Conservation (phyloP, 2,113 vertebrate species). For the Smithornis capensis region DNA sequence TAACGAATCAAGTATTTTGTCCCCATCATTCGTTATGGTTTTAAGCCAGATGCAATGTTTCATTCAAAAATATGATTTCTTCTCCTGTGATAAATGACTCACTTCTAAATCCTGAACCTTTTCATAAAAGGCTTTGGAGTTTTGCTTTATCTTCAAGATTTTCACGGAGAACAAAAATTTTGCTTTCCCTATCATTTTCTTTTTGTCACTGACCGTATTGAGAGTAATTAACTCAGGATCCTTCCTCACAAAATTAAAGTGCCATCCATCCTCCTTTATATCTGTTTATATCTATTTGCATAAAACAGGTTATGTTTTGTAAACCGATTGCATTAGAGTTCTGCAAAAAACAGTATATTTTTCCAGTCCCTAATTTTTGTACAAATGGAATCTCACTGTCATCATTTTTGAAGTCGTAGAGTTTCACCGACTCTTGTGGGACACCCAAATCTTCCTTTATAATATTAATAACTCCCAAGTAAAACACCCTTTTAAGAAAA, state of each 20-base stretch:
- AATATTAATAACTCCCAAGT: neutral
- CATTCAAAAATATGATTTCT: neutral
- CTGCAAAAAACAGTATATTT: neutral
- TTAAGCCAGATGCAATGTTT: neutral
- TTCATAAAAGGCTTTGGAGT: neutral
- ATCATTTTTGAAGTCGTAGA: neutral
- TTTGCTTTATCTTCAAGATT: neutral
- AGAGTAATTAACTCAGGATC: neutral
- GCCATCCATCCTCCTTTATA: neutral
- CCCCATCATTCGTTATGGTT: neutral
- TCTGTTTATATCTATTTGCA: neutral
- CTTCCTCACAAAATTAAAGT: neutral
- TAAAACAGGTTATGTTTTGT: neutral
- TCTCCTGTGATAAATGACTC: neutral
- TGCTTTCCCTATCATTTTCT: neutral
- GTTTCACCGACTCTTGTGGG: neutral
- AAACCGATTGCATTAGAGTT: neutral
- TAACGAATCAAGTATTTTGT: conserved; percentile 11
- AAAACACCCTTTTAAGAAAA: neutral
- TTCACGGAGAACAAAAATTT: neutral
- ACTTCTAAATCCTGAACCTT: neutral
- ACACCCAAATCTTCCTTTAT: neutral
- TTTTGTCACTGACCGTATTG: neutral
- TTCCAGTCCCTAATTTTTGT: neutral
- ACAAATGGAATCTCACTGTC: neutral